phyloP scores from a whole-genome alignment of 1,140 invertebrate species.

The Lepidurus arcticus region DNA sequence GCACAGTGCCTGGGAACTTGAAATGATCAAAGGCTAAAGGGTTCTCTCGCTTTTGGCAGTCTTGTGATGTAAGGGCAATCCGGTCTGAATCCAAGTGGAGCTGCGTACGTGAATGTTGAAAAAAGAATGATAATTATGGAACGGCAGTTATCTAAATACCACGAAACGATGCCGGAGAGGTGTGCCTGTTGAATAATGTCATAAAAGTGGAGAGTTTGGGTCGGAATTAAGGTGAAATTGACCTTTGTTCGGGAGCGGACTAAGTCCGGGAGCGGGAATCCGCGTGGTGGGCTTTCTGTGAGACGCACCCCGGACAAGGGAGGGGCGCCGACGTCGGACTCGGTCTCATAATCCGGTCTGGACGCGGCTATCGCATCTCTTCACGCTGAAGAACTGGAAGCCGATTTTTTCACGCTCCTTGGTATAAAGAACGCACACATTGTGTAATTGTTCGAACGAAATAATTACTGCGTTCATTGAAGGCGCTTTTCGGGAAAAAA shows the following conservation, averaged over 20 bases:
- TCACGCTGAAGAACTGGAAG: background rate
- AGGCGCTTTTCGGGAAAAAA: too few species aligned
- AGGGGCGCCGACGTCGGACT: slow-evolving; percentile 19
- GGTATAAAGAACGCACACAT: background rate
- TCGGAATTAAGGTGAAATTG: background rate
- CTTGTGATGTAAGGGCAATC: too few species aligned
- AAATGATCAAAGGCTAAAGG: too few species aligned
- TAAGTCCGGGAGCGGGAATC: background rate
- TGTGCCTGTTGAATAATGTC: background rate
- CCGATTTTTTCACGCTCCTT: background rate
- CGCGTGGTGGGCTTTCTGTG: background rate
- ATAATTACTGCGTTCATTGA: too few species aligned
- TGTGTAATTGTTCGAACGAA: background rate
- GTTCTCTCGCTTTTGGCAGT: too few species aligned
- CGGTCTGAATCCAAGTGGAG: too few species aligned
- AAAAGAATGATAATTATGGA: too few species aligned
- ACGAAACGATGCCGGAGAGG: background rate
- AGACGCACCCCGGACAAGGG: background rate
- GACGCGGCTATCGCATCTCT: background rate
- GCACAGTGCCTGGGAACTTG: too few species aligned
- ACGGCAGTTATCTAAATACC: background rate
- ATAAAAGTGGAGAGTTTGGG: background rate
- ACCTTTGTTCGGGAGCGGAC: background rate
- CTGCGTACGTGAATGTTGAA: too few species aligned
- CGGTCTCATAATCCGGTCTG: background rate